phyloP scores from a whole-genome alignment of 1,140 invertebrate genomes.

The Drosophila bocki region DNA sequence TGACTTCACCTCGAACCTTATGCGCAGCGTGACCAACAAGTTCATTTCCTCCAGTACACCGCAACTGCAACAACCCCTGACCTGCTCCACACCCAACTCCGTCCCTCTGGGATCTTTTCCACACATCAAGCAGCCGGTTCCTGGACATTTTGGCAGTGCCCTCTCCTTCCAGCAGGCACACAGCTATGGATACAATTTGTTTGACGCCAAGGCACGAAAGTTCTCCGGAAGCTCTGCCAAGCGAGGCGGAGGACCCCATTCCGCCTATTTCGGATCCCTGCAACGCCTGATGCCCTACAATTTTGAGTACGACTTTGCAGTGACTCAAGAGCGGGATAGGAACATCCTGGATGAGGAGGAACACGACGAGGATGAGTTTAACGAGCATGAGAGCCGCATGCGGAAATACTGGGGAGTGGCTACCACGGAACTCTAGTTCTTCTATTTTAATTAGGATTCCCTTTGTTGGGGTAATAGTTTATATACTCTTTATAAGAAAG shows the following conservation, averaged over 20 bases:
- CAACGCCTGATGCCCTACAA: slow-evolving; percentile 94
- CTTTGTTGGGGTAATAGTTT: background rate
- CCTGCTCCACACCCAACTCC: slow-evolving; percentile 11
- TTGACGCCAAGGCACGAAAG: slow-evolving; percentile 82
- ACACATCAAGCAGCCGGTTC: slow-evolving; percentile 43
- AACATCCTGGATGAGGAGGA: slow-evolving; percentile 88
- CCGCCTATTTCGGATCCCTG: slow-evolving; percentile 93
- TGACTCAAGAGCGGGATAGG: slow-evolving; percentile 90
- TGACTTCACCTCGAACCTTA: slow-evolving; percentile 76
- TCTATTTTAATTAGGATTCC: background rate
- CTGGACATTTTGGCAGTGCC: slow-evolving; percentile 91
- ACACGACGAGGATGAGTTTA: slow-evolving; percentile 69
- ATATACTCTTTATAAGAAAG: background rate
- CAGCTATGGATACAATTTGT: slow-evolving; percentile 77
- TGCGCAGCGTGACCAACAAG: slow-evolving; percentile 69
- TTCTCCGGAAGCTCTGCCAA: slow-evolving; percentile 69
- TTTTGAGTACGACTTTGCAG: slow-evolving; percentile 93
- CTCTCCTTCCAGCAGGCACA: slow-evolving; percentile 88
- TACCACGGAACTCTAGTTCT: slow-evolving; percentile 89
- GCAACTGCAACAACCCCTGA: slow-evolving; percentile 52
- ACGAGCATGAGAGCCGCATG: slow-evolving; percentile 91
- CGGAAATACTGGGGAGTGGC: slow-evolving; percentile 95
- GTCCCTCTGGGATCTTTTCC: slow-evolving; percentile 36
- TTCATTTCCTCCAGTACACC: slow-evolving; percentile 81
- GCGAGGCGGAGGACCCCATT: slow-evolving; percentile 90